These are phyloP conservation scores for Palythoa grandiflora DNA, from an alignment of 92 coral and sea anemone genomes.

Conservation along the genomic window DNA sequence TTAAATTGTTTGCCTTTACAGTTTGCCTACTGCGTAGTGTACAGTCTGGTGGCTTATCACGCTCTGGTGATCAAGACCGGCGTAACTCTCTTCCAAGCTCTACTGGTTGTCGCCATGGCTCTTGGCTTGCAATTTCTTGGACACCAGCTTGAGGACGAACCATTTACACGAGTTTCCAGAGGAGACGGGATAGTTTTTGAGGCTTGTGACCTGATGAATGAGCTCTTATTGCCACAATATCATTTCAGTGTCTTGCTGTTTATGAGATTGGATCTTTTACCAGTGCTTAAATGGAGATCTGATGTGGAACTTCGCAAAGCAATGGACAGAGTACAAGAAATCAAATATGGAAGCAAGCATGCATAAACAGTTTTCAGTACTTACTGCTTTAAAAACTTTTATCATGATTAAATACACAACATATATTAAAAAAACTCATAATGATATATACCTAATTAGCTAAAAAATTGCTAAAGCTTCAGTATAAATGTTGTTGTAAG, in stretches of 20 bases:
- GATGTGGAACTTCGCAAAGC: constrained; percentile 89
- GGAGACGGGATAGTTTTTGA: constrained; percentile 82
- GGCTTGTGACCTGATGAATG: constrained; percentile 73
- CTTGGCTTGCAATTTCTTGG: constrained; percentile 77
- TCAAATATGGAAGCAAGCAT: constrained; percentile 78
- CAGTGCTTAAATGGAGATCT: constrained; percentile 93
- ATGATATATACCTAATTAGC: too few species aligned
- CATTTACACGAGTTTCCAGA: constrained; percentile 63
- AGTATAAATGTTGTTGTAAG: too few species aligned
- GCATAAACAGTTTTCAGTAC: constrained; percentile 53
- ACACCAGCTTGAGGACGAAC: constrained; percentile 73
- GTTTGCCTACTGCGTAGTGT: constrained; percentile 80
- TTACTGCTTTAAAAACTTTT: too few species aligned
- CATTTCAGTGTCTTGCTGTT: constrained; percentile 85
- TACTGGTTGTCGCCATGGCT: constrained; percentile 58
- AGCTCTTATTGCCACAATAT: constrained; percentile 79
- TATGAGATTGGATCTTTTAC: constrained; percentile 79
- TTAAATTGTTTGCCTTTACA: constrained; percentile 34
- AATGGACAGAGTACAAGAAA: constrained; percentile 69
- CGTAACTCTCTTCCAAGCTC: constrained; percentile 68
- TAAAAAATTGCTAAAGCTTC: too few species aligned
- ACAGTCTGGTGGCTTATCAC: constrained; percentile 77
- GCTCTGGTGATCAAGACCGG: constrained; percentile 65
- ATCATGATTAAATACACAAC: too few species aligned
- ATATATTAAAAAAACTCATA: too few species aligned